phyloP scores from a whole-genome alignment of 1,140 invertebrate genomes.

The Plectus sambesii region DNA sequence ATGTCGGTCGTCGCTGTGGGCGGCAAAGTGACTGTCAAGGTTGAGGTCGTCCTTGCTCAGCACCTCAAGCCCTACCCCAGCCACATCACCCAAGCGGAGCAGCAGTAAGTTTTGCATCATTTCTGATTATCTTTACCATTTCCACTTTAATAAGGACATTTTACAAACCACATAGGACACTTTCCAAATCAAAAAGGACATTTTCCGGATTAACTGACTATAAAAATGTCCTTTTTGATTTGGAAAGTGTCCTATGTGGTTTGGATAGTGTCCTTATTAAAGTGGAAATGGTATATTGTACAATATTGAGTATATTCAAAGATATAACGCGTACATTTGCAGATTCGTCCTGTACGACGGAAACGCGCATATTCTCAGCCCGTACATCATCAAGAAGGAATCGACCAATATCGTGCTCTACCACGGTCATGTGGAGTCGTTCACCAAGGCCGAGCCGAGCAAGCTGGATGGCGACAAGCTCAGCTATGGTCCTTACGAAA shows the following conservation, averaged over 20 bases:
- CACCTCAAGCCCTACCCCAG: slow-evolving; percentile 29
- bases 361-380: slow-evolving; percentile 23
- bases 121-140: slow-evolving; percentile 8
- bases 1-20: slow-evolving; percentile 23
- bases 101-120: slow-evolving; percentile 29
- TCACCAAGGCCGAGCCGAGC: slow-evolving; percentile 25
- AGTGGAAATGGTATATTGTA: too few species aligned
- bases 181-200: too few species aligned
- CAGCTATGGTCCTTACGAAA: slow-evolving; percentile 39
- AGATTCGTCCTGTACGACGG: slow-evolving; percentile 37
- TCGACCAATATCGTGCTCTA: slow-evolving; percentile 27
- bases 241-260: too few species aligned
- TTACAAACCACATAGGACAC: too few species aligned
- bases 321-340: too few species aligned
- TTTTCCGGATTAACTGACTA: too few species aligned
- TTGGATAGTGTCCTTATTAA: too few species aligned
- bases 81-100: slow-evolving; percentile 35
- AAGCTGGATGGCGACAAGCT: slow-evolving; percentile 32
- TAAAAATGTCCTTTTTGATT: too few species aligned
- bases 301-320: too few species aligned
- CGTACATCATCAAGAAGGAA: slow-evolving; percentile 32
- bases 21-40: slow-evolving; percentile 22
- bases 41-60: slow-evolving; percentile 29
- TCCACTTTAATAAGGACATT: too few species aligned
- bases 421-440: slow-evolving; percentile 30